phyloP scores from a whole-genome alignment of 2,797 vertebrate genomes.

The Eurystomus glaucurus region DNA sequence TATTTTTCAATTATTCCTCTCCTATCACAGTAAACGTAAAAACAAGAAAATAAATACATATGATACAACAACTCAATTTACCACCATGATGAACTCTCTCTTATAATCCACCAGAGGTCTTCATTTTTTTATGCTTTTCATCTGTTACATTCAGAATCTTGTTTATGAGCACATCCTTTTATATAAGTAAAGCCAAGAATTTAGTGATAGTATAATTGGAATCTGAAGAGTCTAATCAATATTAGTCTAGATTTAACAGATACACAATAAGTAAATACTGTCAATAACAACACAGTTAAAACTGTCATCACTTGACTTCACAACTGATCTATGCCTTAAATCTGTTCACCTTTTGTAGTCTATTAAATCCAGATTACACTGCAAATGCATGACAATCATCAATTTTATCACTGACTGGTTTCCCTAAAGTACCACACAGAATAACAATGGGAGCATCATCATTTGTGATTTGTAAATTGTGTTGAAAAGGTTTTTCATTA shows the following conservation, averaged over 20 bases:
- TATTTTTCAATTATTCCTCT: neutral
- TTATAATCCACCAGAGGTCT: neutral
- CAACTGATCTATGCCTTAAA: neutral
- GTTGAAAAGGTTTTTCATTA: neutral
- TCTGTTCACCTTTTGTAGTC: neutral
- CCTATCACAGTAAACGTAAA: neutral
- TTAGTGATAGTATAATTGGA: neutral
- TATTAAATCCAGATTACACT: conserved; percentile 1
- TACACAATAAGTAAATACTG: neutral
- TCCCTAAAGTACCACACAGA: neutral
- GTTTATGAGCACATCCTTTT: neutral
- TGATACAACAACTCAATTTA: neutral
- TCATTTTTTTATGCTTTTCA: neutral
- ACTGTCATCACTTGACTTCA: neutral
- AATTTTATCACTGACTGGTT: neutral
- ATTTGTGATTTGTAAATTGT: neutral
- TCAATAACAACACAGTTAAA: neutral
- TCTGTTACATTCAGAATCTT: neutral
- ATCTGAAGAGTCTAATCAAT: neutral
- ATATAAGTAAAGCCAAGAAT: neutral
- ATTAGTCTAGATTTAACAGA: neutral
- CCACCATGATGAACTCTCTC: neutral
- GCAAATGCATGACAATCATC: neutral
- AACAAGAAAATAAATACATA: neutral
- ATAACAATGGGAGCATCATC: neutral